A percentile compares a stretch with the other conserved stretches of the same genome.
These are phyloP conservation scores for Edolisoma coerulescens DNA, from an alignment of 2,113 vertebrate species.

Conservation along the genomic window DNA sequence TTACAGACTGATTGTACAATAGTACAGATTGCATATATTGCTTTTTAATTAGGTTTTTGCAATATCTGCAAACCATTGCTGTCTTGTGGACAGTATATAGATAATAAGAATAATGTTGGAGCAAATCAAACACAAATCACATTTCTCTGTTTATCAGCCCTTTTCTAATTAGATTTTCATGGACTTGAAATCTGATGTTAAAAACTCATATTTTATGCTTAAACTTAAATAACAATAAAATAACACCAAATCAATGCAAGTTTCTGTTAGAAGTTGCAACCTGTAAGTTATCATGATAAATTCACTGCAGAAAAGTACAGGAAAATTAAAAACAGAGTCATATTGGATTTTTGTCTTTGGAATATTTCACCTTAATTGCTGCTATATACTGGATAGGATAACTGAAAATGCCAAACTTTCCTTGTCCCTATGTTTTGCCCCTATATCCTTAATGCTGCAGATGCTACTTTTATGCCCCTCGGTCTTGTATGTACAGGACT, in stretches of 20 bases:
- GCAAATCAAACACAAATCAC: background rate
- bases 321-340: background rate
- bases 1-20: background rate
- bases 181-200: background rate
- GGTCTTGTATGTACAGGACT: background rate
- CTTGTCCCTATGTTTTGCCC: background rate
- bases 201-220: background rate
- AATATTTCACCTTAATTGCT: background rate
- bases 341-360: background rate
- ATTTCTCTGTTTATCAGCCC: background rate
- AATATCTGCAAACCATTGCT: background rate
- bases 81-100: background rate
- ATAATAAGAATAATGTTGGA: background rate
- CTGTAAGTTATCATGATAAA: background rate
- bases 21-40: background rate
- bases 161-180: background rate
- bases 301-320: background rate
- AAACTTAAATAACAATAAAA: background rate
- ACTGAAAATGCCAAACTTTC: background rate
- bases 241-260: background rate
- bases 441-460: background rate
- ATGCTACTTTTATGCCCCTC: background rate
- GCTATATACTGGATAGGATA: background rate
- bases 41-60: background rate
- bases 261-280: background rate